Evolutionary conservation across 2,113 vertebrate genomes (phyloP).

Genomic region (Cinclus mexicanus): DNA sequence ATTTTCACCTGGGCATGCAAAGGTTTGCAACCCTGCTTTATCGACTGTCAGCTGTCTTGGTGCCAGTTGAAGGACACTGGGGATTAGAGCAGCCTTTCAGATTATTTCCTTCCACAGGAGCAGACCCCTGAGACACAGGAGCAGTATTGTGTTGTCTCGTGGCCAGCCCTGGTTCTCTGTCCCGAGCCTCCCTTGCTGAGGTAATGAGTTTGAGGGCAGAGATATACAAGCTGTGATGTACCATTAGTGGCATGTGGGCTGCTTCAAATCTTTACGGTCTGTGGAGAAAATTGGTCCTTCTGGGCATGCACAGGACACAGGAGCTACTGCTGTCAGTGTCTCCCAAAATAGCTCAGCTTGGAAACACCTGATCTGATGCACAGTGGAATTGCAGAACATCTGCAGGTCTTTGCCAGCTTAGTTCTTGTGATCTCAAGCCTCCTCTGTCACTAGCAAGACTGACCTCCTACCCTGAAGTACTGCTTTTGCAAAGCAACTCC

Average conservation of each 20-base stretch:
- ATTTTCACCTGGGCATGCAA: not conserved
- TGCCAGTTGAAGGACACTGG: not conserved
- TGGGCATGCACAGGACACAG: fast-evolving
- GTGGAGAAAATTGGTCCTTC: not conserved
- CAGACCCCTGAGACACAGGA: not conserved
- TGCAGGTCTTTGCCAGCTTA: not conserved
- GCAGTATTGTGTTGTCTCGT: not conserved
- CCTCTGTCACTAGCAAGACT: not conserved
- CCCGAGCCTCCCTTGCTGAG: not conserved
- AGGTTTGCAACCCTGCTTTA: not conserved
- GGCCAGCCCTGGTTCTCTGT: not conserved
- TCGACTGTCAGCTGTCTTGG: fast-evolving
- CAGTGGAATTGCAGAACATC: not conserved
- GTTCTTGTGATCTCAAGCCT: not conserved
- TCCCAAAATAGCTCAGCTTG: not conserved
- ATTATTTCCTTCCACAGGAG: not conserved
- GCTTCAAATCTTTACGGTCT: not conserved
- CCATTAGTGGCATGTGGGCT: not conserved
- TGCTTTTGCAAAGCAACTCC: not conserved
- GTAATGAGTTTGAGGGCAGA: not conserved
- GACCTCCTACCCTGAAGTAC: not conserved
- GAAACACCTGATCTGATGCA: not conserved
- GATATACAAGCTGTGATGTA: not conserved
- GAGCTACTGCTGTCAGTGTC: not conserved
- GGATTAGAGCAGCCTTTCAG: not conserved